phyloP scores from a whole-genome alignment of 2,888 invertebrate genomes.

The Dolomedes plantarius region DNA sequence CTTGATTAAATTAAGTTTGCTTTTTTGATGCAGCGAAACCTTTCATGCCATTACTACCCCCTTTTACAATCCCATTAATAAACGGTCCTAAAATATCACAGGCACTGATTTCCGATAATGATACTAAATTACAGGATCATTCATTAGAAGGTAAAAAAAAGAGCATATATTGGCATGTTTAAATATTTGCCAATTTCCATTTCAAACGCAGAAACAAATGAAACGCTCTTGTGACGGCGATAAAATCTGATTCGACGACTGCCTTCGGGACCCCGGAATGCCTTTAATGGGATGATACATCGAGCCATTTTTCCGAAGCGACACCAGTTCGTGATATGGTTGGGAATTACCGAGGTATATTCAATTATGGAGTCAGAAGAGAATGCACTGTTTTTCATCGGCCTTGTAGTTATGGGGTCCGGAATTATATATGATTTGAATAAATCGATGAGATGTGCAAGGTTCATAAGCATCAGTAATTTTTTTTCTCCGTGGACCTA shows the following conservation, averaged over 20 bases:
- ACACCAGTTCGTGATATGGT: slow-evolving; percentile 12
- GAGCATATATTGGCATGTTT: not conserved
- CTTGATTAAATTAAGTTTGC: not conserved
- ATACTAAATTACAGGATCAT: slow-evolving; percentile 34
- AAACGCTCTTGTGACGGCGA: not conserved
- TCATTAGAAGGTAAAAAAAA: slow-evolving; percentile 4
- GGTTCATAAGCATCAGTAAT: too few species aligned
- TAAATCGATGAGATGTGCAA: too few species aligned
- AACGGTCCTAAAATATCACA: not conserved
- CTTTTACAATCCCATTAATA: not conserved
- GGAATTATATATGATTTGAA: too few species aligned
- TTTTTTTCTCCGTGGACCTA: too few species aligned
- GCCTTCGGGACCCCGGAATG: not conserved
- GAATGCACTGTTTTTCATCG: not conserved
- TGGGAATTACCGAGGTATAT: not conserved
- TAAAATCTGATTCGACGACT: not conserved
- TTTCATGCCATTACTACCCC: not conserved
- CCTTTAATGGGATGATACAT: slow-evolving; percentile 28
- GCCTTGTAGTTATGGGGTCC: not conserved
- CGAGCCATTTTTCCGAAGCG: slow-evolving; percentile 12
- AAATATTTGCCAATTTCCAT: slow-evolving; percentile 21
- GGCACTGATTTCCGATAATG: slow-evolving; percentile 20
- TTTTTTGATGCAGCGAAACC: not conserved
- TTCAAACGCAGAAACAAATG: slow-evolving; percentile 12
- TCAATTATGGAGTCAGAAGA: not conserved